Conservation (phyloP, 2,888 invertebrate genomes). For the Yponomeuta plumbellus region DNA sequence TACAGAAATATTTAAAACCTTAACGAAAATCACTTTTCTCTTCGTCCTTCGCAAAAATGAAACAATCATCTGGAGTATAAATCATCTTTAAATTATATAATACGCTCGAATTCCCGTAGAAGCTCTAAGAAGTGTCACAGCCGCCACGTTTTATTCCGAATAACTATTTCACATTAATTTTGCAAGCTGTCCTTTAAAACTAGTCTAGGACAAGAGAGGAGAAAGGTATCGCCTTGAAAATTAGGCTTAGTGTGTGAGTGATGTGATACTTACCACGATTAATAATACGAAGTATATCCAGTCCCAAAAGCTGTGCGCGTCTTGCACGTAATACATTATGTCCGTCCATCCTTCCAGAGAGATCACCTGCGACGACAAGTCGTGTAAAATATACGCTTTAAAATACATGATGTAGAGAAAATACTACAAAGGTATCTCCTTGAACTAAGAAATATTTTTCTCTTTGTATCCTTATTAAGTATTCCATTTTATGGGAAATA, state of each 20-base stretch:
- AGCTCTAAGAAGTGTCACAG: neutral
- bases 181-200: neutral
- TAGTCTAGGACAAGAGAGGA: neutral
- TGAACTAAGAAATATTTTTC: too few species aligned
- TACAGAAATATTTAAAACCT: neutral
- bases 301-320: slow-evolving; percentile 99
- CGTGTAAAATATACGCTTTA: neutral
- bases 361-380: slow-evolving; percentile 85
- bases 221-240: neutral
- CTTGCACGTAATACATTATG: slow-evolving; percentile 99
- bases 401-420: neutral
- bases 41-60: neutral
- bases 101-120: neutral
- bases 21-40: neutral
- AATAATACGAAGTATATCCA: slow-evolving; percentile 99
- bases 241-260: neutral
- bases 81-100: neutral
- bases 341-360: slow-evolving; percentile 99
- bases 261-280: slow-evolving; percentile 91
- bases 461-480: too few species aligned
- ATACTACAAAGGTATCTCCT: neutral
- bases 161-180: neutral
- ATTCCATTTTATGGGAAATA: too few species aligned
- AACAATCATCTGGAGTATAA: neutral
- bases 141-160: neutral